Conservation (phyloP, 2,113 vertebrate genomes). For the Bubo scandiacus region DNA sequence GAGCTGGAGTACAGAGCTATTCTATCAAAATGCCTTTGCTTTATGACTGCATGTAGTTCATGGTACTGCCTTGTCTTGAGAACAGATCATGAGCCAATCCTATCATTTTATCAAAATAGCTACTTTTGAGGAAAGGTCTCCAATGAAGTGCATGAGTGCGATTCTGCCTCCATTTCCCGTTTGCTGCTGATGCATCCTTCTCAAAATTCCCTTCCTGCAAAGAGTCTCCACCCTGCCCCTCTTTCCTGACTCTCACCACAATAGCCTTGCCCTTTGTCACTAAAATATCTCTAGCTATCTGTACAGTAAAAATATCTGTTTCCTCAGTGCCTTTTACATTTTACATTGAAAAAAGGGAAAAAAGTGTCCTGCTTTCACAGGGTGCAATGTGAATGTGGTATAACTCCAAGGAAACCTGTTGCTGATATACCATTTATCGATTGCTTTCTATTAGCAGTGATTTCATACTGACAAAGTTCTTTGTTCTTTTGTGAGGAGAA, state of each 20-base stretch:
- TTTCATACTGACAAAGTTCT: neutral
- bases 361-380: neutral
- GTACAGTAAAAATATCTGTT: slow-evolving; percentile 10
- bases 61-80: neutral
- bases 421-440: neutral
- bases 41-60: neutral
- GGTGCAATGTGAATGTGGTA: neutral
- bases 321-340: neutral
- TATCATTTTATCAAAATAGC: neutral
- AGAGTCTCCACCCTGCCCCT: slow-evolving; percentile 20
- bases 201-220: neutral
- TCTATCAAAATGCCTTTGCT: slow-evolving; percentile 6
- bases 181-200: neutral
- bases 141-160: neutral
- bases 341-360: neutral
- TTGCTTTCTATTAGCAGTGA: neutral
- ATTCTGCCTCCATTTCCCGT: neutral
- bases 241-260: slow-evolving; percentile 20
- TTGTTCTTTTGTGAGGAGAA: neutral
- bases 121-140: neutral
- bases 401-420: neutral
- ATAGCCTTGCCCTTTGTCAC: slow-evolving; percentile 16
- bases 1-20: neutral
- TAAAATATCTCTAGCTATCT: slow-evolving; percentile 22
- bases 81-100: neutral